Evolutionary conservation across 2,888 invertebrate species (phyloP).

Genomic region (Drosophila rubida): DNA sequence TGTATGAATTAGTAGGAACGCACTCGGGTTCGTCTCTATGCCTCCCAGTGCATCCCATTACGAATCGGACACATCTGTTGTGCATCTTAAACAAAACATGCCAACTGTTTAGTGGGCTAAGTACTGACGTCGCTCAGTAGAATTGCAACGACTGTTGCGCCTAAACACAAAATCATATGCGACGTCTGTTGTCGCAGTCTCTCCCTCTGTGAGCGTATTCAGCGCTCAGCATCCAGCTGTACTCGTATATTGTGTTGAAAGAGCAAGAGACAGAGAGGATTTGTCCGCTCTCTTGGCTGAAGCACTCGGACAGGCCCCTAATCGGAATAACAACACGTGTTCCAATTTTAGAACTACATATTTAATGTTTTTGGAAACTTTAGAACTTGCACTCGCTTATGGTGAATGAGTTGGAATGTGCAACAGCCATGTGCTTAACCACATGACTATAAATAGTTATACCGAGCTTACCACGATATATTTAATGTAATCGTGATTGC

Average conservation of each 20-base stretch:
- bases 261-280: background rate
- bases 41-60: background rate
- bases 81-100: background rate
- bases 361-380: conserved; percentile 1
- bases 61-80: background rate
- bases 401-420: background rate
- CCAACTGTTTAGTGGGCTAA: background rate
- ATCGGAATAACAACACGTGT: conserved; percentile 43
- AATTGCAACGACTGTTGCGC: conserved; percentile 20
- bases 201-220: conserved; percentile 20
- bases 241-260: too few species aligned
- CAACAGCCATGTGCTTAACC: background rate
- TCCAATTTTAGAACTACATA: conserved; percentile 36
- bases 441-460: background rate
- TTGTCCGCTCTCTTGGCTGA: conserved; percentile 5
- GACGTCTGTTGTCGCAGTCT: conserved; percentile 25
- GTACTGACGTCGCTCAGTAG: background rate
- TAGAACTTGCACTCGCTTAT: background rate
- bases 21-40: background rate
- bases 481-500: background rate
- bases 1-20: background rate
- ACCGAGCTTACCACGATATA: background rate
- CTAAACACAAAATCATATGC: background rate
- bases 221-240: conserved; percentile 35
- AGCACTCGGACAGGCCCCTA: conserved; percentile 49